Base-by-base conservation (phyloP, 2,113 vertebrate genomes). In the Phalacrocorax carbo region DNA sequence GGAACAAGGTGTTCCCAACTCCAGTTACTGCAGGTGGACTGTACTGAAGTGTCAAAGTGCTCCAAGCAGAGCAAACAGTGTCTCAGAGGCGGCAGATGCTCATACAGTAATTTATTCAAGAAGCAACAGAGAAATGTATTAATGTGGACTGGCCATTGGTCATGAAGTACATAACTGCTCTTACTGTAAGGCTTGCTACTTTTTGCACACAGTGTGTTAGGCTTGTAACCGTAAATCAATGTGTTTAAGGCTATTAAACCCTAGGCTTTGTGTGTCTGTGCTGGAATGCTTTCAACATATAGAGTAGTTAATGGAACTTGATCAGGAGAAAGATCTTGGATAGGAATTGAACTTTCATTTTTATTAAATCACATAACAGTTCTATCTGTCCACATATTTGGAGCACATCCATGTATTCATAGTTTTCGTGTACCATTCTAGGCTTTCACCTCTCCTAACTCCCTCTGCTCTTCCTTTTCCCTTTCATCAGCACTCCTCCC, bases 31-130 rank as follows among this genome's bases (percentile, higher is more conserved):
- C 26, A 91, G 44, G 15, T 18, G 15, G 78, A 57, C 54, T 30
- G 15, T 9, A 44, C 23, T 17, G 3, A 69, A 69, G 58, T 0
- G 0, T 55, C 38, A 10, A 49, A 76, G 18, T 6, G 48, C 18
- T 42, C 32, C 38, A 76, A 48, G 8, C 4, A 8, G 23, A 88
- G 13, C 65, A 54, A 73, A n/a, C 12, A 34, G 55, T 10, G 52
- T 86, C 40, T 60, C 19, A 27, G 21, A 70, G 14, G 13, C 86
- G 58, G 26, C 34, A 88, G 16, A 85, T 38, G 20, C 18, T 61
- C n/a, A 55, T 81, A 51, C 4, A 70, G 70, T 52, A 65, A 57
- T 46, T 90, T 58, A 36, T 51, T 64, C 13, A 83, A 80, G 29
- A 77, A 55, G 21, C 49, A 78, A 58, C 4, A 4, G 18, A 88